phyloP scores from a whole-genome alignment of 1,140 invertebrate species.

The Mactra quadrangularis region DNA sequence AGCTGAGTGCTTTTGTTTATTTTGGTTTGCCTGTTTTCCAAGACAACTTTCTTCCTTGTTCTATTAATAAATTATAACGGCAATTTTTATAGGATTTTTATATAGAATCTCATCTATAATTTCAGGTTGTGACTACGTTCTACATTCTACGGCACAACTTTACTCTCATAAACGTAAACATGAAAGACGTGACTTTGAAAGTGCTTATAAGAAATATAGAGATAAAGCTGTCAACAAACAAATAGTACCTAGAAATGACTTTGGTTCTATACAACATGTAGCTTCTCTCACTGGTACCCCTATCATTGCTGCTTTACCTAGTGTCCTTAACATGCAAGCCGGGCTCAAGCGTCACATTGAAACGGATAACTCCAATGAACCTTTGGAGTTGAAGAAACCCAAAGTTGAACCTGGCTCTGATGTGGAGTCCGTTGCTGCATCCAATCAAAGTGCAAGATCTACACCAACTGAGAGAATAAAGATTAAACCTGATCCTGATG shows the following conservation, averaged over 20 bases:
- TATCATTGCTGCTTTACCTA: not conserved
- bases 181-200: slow-evolving; percentile 86
- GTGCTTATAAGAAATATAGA: slow-evolving; percentile 77
- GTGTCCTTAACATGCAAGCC: not conserved
- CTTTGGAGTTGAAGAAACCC: slow-evolving; percentile 50
- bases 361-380: slow-evolving; percentile 29
- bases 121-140: slow-evolving; percentile 94
- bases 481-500: slow-evolving; percentile 20
- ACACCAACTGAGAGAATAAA: slow-evolving; percentile 24
- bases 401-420: slow-evolving; percentile 31
- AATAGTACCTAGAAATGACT: slow-evolving; percentile 21
- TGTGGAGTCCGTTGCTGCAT: slow-evolving; percentile 19
- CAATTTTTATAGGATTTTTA: no score
- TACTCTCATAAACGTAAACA: slow-evolving; percentile 99
- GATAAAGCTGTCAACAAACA: slow-evolving; percentile 54
- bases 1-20: no score
- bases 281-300: slow-evolving; percentile 21
- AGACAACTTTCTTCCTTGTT: no score
- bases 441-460: slow-evolving; percentile 25
- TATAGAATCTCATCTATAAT: no score
- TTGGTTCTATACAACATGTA: slow-evolving; percentile 12
- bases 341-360: slow-evolving; percentile 35
- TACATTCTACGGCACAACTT: slow-evolving; percentile 98
- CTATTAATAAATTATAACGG: no score
- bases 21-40: no score